These are phyloP conservation scores for Perccottus glenii DNA, from an alignment of 2,113 vertebrate genomes.

Conservation along the genomic window DNA sequence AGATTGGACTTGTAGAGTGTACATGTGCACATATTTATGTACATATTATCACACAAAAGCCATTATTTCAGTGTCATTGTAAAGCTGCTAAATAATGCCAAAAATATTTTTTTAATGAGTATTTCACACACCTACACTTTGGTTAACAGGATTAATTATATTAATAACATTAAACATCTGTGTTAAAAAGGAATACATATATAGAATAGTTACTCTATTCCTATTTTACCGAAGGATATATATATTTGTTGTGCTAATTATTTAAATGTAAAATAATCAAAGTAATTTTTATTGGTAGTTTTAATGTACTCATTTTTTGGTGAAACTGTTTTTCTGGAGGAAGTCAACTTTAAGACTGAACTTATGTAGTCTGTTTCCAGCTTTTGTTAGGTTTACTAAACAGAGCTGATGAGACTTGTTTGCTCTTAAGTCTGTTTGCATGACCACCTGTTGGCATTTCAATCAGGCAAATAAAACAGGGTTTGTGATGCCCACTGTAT, in stretches of 20 bases:
- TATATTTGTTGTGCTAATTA: slow-evolving; percentile 49
- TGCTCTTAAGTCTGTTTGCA: slow-evolving; percentile 1
- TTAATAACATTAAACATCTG: slow-evolving; percentile 38
- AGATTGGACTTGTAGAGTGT: slow-evolving; percentile 58
- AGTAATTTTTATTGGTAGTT: slow-evolving; percentile 55
- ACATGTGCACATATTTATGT: slow-evolving; percentile 59
- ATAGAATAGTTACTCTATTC: slow-evolving; percentile 57
- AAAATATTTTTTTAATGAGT: slow-evolving; percentile 69
- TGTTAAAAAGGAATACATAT: slow-evolving; percentile 54
- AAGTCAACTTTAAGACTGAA: slow-evolving; percentile 29
- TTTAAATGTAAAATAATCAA: slow-evolving; percentile 59
- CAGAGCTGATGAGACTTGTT: background rate
- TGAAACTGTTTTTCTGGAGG: slow-evolving; percentile 40
- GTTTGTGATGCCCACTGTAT: background rate
- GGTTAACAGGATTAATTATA: slow-evolving; percentile 46
- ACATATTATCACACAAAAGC: slow-evolving; percentile 74
- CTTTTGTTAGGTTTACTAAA: slow-evolving; percentile 4
- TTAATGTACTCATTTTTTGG: slow-evolving; percentile 48
- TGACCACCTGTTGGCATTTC: slow-evolving; percentile 4
- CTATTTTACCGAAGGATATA: slow-evolving; percentile 52
- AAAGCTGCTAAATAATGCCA: slow-evolving; percentile 84
- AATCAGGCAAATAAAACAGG: background rate
- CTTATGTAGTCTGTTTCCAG: slow-evolving; percentile 36
- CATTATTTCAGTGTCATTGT: slow-evolving; percentile 78
- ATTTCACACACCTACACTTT: slow-evolving; percentile 51